Conservation (phyloP, 1,140 invertebrate genomes). For the Brachionus plicatilis region DNA sequence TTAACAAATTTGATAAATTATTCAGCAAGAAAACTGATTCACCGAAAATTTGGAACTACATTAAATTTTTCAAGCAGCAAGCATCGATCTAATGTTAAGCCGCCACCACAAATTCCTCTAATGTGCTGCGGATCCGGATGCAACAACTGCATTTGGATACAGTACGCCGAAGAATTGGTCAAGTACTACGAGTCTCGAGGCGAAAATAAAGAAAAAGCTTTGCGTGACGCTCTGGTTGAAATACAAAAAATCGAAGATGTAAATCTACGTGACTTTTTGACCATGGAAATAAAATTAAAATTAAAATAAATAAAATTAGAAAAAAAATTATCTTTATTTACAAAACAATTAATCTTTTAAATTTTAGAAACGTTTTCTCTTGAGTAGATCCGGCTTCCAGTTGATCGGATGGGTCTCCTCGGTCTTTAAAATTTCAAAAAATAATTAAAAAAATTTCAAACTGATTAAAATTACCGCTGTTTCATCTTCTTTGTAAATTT, state of each 20-base stretch:
- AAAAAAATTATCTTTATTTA: not conserved
- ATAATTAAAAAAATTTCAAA: not conserved
- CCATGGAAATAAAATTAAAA: constrained; percentile 30
- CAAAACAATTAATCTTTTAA: constrained; percentile 9
- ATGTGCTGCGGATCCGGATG: constrained; percentile 34
- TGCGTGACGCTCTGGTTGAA: not conserved
- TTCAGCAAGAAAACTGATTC: not conserved
- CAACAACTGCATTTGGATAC: constrained; percentile 14
- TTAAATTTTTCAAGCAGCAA: not conserved
- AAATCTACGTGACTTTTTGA: constrained; percentile 6
- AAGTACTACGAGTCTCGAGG: not conserved
- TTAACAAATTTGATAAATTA: not conserved
- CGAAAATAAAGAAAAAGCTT: not conserved
- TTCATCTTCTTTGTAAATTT: constrained; percentile 97
- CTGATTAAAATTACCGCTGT: constrained; percentile 64
- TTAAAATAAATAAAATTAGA: constrained; percentile 19
- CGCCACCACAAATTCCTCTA: not conserved
- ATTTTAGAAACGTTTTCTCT: constrained; percentile 25
- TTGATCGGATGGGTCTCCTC: constrained; percentile 94
- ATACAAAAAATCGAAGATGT: constrained; percentile 35
- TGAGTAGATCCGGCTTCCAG: constrained; percentile 76
- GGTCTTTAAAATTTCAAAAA: constrained; percentile 61
- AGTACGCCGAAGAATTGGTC: constrained; percentile 17
- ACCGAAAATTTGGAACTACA: not conserved
- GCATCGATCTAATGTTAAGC: not conserved